Base-by-base conservation (phyloP, 2,888 invertebrate species). In the Parascotia fuliginaria region DNA sequence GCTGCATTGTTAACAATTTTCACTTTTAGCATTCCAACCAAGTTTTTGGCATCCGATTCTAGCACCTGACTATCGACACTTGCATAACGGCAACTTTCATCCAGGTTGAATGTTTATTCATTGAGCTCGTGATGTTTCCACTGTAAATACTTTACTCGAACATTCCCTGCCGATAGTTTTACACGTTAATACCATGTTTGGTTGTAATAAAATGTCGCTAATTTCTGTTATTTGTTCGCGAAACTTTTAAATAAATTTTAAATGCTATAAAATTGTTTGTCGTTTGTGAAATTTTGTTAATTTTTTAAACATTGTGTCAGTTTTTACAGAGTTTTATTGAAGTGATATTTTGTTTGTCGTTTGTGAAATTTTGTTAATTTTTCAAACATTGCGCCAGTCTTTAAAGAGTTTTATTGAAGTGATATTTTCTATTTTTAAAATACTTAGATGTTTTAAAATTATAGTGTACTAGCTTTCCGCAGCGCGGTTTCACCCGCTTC, bases 171-270 rank as follows among this genome's bases (percentile, higher is more conserved):
- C 74, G 75, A 73, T 73, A 78, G 63, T 65, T 65, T 73, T 71
- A 71, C 67, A 51, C 42, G 51, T 50, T 63, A 46, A 49, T 22
- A 5, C 65, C 60, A 62, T 75, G 71, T 82, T 82, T 77, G 75
- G 59, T 45, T 56, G 73, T 65, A 62, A 72, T 79, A 72, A 80
- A 75, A 74, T 52, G 67, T 77, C 73, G 85, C 82, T 83, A 83
- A 84, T 85, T 78, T 77, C 72, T 69, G 57, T 77, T 83, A 70
- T 87, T 83, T 87, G 79, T 76, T 53, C 72, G 84, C 73, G 74
- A 87, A 82, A 75, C 61, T 70, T 64, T 58, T 59, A 60, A 62
- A 59, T 57, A 60, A 59, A 42, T 45, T 57, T 49, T n/a, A 37
- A 15, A n/a, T 42, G 37, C 14, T 49, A 61, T 49, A 42, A 51